Evolutionary conservation across 2,888 invertebrate species (phyloP).

Genomic region (Apamea crenata): DNA sequence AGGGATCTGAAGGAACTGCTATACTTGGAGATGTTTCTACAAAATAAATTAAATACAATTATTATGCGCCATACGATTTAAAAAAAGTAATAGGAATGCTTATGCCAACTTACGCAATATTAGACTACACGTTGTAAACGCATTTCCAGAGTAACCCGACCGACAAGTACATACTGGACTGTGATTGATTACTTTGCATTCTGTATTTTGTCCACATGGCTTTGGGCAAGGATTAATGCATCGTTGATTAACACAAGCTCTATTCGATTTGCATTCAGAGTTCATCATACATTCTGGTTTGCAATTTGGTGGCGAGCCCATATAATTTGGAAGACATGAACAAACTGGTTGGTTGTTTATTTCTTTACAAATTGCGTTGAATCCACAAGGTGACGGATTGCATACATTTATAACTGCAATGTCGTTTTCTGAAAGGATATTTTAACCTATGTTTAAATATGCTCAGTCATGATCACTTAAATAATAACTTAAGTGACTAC

Average conservation of each 20-base stretch:
- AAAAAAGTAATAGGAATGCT: neutral
- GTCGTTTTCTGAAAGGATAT: slow-evolving; percentile 79
- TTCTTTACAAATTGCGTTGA: slow-evolving; percentile 93
- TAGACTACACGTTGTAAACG: slow-evolving; percentile 91
- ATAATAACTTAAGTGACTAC: slow-evolving; percentile 5
- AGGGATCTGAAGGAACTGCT: slow-evolving; percentile 91
- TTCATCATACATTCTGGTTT: slow-evolving; percentile 92
- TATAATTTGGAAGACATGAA: slow-evolving; percentile 92
- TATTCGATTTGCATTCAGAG: slow-evolving; percentile 91
- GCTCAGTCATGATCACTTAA: neutral
- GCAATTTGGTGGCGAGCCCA: slow-evolving; percentile 92
- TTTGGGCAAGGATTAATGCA: slow-evolving; percentile 93
- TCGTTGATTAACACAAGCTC: slow-evolving; percentile 92
- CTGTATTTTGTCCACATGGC: slow-evolving; percentile 92
- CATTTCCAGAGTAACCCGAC: slow-evolving; percentile 92
- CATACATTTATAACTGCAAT: slow-evolving; percentile 90
- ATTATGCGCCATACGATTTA: slow-evolving; percentile 4
- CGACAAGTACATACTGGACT: slow-evolving; percentile 93
- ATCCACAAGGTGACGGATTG: slow-evolving; percentile 93
- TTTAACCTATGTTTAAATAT: slow-evolving; percentile 16
- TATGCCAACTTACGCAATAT: slow-evolving; percentile 88
- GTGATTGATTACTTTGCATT: slow-evolving; percentile 93
- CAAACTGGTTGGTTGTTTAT: slow-evolving; percentile 93
- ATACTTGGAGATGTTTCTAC: slow-evolving; percentile 79
- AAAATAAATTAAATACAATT: slow-evolving; percentile 40